phyloP scores from a whole-genome alignment of 2,113 vertebrate genomes.

The Hemicordylus capensis region DNA sequence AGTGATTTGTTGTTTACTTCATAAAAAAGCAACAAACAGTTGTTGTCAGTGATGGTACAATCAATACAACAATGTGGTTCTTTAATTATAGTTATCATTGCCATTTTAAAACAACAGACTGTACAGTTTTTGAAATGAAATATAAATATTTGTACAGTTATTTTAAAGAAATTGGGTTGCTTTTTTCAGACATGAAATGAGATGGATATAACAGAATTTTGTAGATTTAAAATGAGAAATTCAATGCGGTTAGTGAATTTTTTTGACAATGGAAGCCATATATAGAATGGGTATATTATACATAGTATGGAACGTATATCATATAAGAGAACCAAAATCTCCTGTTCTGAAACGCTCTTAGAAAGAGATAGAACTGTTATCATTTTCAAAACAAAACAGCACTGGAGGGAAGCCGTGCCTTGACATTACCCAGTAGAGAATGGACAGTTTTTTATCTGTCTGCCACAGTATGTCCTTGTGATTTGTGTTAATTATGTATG shows the following conservation, averaged over 20 bases:
- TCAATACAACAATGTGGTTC: neutral
- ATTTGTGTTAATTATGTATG: neutral
- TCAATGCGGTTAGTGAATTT: neutral
- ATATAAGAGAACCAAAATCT: neutral
- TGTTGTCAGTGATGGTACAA: neutral
- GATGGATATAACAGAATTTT: neutral
- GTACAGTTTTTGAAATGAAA: neutral
- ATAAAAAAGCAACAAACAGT: too few relatives aligned
- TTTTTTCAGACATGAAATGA: neutral
- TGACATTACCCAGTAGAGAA: slow-evolving; percentile 22
- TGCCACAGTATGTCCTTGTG: neutral
- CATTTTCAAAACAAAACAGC: slow-evolving; percentile 36
- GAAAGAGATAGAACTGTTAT: slow-evolving; percentile 27
- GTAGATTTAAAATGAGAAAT: neutral
- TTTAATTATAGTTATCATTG: neutral
- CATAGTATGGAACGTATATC: too few relatives aligned
- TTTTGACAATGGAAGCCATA: neutral
- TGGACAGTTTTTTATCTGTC: neutral
- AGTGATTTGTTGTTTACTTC: too few relatives aligned
- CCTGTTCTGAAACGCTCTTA: slow-evolving; percentile 1
- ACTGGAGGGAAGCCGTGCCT: neutral
- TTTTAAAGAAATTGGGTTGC: neutral
- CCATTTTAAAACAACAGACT: neutral
- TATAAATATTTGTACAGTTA: neutral
- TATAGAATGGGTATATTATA: too few relatives aligned